Conservation (phyloP, 2,797 vertebrate genomes). For the Scolopax rusticola region DNA sequence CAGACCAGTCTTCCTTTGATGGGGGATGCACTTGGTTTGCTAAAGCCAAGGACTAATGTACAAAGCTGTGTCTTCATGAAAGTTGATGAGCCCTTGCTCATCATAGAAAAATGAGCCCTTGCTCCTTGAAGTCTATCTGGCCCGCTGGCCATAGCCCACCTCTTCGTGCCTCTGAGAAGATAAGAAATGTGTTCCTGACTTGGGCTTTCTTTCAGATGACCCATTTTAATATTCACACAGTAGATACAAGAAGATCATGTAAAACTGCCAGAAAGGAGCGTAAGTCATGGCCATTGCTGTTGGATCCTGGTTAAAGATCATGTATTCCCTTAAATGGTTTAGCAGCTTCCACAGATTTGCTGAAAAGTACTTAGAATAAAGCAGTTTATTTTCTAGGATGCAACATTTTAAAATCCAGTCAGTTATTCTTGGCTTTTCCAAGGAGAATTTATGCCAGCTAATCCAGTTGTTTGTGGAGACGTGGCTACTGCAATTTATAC, state of each 20-base stretch:
- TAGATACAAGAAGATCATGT: background rate
- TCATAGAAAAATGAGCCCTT: background rate
- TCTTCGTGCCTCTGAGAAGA: background rate
- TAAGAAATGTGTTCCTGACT: background rate
- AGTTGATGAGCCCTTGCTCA: background rate
- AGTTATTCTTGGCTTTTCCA: conserved; percentile 14
- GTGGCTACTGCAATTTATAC: background rate
- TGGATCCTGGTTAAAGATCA: background rate
- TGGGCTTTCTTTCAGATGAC: background rate
- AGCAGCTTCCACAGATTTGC: background rate
- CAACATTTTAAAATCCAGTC: conserved; percentile 12
- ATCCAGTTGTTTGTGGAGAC: background rate
- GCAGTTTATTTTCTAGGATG: conserved; percentile 36
- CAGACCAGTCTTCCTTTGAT: background rate
- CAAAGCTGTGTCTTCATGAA: background rate
- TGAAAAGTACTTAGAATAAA: conserved; percentile 31
- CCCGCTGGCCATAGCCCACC: background rate
- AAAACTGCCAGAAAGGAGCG: background rate
- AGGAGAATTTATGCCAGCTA: background rate
- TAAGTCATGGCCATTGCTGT: background rate
- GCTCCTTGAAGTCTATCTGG: background rate
- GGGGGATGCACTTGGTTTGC: background rate
- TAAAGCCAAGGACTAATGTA: background rate
- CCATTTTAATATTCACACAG: background rate
- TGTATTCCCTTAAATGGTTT: conserved; percentile 23